Percentiles rank a stretch among this genome's conserved stretches.
phyloP scores from a whole-genome alignment of 2,888 invertebrate genomes.

The Boloria selene region DNA sequence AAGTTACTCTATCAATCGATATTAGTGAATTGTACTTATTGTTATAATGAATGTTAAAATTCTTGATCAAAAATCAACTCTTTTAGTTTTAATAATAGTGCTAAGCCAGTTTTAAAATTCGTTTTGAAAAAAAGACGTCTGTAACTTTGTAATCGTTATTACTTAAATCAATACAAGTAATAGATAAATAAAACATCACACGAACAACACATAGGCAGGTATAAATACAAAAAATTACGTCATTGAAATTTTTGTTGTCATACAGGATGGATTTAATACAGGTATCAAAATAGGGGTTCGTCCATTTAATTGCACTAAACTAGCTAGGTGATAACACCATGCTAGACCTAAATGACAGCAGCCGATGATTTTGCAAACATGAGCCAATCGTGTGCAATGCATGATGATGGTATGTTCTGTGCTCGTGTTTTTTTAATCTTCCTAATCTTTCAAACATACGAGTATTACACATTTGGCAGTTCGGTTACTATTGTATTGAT shows the following conservation, averaged over 20 bases:
- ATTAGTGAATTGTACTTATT: too few relatives aligned
- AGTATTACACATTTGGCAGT: conserved; percentile 26
- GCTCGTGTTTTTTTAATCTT: conserved; percentile 67
- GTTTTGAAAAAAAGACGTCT: too few relatives aligned
- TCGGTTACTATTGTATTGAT: conserved; percentile 16
- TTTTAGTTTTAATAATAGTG: too few relatives aligned
- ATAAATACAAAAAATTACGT: neutral
- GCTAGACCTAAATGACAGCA: conserved; percentile 75
- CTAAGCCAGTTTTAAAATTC: too few relatives aligned
- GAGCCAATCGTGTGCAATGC: conserved; percentile 79
- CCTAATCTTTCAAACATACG: conserved; percentile 24
- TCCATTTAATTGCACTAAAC: conserved; percentile 64
- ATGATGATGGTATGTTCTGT: conserved; percentile 73
- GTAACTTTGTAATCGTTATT: too few relatives aligned
- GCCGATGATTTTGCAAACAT: conserved; percentile 67
- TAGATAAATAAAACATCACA: too few relatives aligned
- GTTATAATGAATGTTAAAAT: too few relatives aligned
- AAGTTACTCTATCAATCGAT: too few relatives aligned
- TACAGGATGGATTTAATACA: conserved; percentile 36
- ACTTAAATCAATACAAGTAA: too few relatives aligned
- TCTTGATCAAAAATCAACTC: too few relatives aligned
- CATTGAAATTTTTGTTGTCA: neutral
- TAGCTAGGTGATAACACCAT: conserved; percentile 78
- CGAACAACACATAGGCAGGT: neutral
- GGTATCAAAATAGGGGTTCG: conserved; percentile 68